These are phyloP conservation scores for Sycophaga agraensis DNA, from an alignment of 1,140 invertebrate species.

Conservation along the genomic window DNA sequence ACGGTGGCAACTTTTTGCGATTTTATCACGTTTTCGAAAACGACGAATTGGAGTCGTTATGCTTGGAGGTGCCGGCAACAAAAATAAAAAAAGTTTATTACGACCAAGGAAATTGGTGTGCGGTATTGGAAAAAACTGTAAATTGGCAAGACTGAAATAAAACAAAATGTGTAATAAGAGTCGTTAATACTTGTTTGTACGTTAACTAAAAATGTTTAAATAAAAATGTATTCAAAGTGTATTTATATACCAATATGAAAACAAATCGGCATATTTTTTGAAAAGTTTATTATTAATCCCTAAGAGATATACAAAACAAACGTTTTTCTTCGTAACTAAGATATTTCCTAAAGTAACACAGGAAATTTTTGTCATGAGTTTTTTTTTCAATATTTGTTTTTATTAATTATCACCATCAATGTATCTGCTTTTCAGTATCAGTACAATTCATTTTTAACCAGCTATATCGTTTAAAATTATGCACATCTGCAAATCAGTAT, in stretches of 20 bases:
- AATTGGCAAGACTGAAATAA: not conserved
- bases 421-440: constrained; percentile 46
- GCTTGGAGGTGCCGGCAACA: constrained; percentile 61
- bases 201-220: no score
- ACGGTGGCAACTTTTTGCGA: constrained; percentile 69
- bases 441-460: constrained; percentile 54
- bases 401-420: constrained; percentile 45
- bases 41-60: constrained; percentile 76
- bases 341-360: constrained; percentile 57
- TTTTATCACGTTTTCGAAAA: constrained; percentile 95
- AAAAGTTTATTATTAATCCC: constrained; percentile 58
- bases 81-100: constrained; percentile 76
- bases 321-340: constrained; percentile 52
- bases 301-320: constrained; percentile 61
- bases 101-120: constrained; percentile 96
- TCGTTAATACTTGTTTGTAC: no score
- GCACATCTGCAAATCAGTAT: constrained; percentile 59
- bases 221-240: not conserved
- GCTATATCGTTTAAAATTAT: constrained; percentile 54
- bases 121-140: constrained; percentile 69
- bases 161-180: not conserved
- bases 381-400: constrained; percentile 37
- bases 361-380: constrained; percentile 52
- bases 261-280: constrained; percentile 42
- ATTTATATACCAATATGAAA: constrained; percentile 20